Conservation (phyloP, 1,140 invertebrate species). For the Dryas iulia region DNA sequence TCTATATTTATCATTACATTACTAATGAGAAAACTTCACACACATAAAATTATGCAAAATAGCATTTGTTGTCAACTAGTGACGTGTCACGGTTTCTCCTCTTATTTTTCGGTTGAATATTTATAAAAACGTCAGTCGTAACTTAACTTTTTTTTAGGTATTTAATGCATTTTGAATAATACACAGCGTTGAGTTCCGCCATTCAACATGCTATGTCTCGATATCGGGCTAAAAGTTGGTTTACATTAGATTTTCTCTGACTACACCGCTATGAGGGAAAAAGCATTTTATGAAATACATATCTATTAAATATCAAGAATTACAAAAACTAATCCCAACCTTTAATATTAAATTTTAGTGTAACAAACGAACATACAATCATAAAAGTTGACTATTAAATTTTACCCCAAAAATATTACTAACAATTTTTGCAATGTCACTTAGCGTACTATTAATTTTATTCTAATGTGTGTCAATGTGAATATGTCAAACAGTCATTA, state of each 20-base stretch:
- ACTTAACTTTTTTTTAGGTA: no score
- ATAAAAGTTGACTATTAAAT: not conserved
- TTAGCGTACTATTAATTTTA: conserved; percentile 10
- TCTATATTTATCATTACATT: not conserved
- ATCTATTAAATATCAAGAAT: no score
- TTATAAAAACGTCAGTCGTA: not conserved
- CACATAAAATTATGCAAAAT: not conserved
- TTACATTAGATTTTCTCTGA: no score
- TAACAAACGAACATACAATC: not conserved
- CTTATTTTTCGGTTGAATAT: not conserved
- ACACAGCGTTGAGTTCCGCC: no score
- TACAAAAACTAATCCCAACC: no score
- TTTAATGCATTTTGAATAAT: no score
- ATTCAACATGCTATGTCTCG: no score
- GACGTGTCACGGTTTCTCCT: not conserved
- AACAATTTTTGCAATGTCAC: conserved; percentile 4
- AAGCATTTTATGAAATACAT: no score
- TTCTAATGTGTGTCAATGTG: conserved; percentile 16
- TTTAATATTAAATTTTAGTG: no score
- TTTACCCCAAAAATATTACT: not conserved
- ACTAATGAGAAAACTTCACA: conserved; percentile 4
- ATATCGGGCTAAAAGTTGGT: no score
- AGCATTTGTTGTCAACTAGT: not conserved
- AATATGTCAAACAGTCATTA: conserved; percentile 17
- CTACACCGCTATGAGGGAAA: no score